Evolutionary conservation across 2,797 vertebrate species (phyloP).

Genomic region (Hirundo rustica): DNA sequence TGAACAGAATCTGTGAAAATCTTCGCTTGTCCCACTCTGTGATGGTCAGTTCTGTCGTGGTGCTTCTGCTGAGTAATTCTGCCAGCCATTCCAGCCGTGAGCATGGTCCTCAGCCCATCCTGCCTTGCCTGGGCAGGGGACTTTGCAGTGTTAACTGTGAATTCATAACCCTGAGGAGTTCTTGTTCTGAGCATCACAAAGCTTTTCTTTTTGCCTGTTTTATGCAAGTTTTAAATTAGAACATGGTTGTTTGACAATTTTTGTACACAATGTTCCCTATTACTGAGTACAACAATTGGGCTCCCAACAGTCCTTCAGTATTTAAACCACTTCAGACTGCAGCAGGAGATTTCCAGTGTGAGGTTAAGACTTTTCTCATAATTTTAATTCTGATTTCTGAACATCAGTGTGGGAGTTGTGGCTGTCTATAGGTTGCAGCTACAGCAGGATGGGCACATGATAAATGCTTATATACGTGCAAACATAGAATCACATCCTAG

Average conservation of each 20-base stretch:
- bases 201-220: not conserved
- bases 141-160: not conserved
- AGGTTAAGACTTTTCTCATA: not conserved
- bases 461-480: rapidly evolving
- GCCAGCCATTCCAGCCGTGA: rapidly evolving
- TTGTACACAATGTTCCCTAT: not conserved
- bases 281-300: not conserved
- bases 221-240: not conserved
- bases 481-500: not conserved
- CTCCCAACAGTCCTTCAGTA: not conserved
- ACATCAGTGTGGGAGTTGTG: not conserved
- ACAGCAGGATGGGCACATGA: not conserved
- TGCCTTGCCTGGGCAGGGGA: not conserved
- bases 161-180: not conserved
- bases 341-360: not conserved
- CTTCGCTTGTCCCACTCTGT: not conserved
- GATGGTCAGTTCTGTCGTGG: rapidly evolving
- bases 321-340: not conserved
- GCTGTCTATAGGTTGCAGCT: not conserved
- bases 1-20: not conserved
- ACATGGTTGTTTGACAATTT: not conserved
- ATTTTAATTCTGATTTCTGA: not conserved
- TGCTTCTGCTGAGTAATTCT: not conserved
- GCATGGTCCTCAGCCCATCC: rapidly evolving
- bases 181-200: not conserved